A percentile compares a stretch with the other conserved stretches of the same genome.
phyloP scores from a whole-genome alignment of 1,140 invertebrate genomes.

The Octopus bimaculoides region DNA sequence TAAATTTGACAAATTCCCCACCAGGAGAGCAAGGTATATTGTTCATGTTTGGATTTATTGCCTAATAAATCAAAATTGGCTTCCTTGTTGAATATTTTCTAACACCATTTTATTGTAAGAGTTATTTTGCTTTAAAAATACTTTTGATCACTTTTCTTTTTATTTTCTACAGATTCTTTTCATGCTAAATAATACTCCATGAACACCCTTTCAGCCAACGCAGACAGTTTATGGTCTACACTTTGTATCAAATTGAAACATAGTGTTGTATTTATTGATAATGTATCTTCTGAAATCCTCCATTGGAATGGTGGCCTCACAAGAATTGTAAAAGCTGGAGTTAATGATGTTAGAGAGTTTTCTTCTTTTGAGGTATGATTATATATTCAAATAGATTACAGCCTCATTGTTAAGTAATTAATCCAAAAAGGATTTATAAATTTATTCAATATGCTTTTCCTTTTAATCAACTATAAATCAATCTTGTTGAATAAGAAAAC shows the following conservation, averaged over 20 bases:
- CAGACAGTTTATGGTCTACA: slow-evolving; percentile 56
- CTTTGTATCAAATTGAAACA: slow-evolving; percentile 63
- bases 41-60: too few relatives aligned
- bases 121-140: neutral
- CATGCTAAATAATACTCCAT: neutral
- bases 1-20: too few relatives aligned
- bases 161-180: neutral
- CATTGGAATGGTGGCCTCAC: slow-evolving; percentile 67
- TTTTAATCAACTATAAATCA: too few relatives aligned
- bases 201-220: slow-evolving; percentile 14
- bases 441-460: too few relatives aligned
- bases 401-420: too few relatives aligned
- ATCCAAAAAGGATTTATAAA: too few relatives aligned
- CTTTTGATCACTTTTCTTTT: neutral
- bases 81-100: slow-evolving; percentile 21
- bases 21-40: too few relatives aligned
- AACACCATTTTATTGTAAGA: neutral
- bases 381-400: neutral
- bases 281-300: slow-evolving; percentile 62
- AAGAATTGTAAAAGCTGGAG: slow-evolving; percentile 60
- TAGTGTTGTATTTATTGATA: slow-evolving; percentile 65
- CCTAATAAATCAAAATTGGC: too few relatives aligned
- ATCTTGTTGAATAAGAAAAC: too few relatives aligned
- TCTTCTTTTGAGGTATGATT: slow-evolving; percentile 65
- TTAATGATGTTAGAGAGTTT: slow-evolving; percentile 62